Evolutionary conservation across 1,140 invertebrate species (phyloP).

Genomic region (Drosophila kepulauana): DNA sequence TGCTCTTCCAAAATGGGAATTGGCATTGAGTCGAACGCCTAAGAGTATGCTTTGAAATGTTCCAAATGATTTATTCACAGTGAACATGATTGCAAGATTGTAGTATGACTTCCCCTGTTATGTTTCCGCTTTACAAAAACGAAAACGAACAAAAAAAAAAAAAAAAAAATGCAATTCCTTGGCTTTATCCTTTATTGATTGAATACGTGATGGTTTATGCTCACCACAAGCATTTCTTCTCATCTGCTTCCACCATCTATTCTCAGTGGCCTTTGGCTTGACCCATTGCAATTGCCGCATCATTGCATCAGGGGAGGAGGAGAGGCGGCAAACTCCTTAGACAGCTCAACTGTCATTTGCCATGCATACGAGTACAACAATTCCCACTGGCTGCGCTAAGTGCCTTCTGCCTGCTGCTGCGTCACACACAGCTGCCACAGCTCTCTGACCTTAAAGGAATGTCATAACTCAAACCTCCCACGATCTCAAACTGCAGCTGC

Average conservation of each 20-base stretch:
- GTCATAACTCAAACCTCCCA: constrained; percentile 63
- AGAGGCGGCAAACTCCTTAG: constrained; percentile 47
- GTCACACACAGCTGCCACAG: constrained; percentile 58
- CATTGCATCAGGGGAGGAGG: constrained; percentile 41
- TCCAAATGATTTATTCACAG: neutral
- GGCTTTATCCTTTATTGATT: constrained; percentile 8
- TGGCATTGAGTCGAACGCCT: neutral
- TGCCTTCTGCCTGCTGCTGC: constrained; percentile 28
- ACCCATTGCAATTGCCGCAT: constrained; percentile 63
- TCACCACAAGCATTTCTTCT: neutral
- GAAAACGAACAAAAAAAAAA: neutral
- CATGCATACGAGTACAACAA: constrained; percentile 49
- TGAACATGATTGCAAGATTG: neutral
- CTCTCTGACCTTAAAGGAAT: constrained; percentile 67
- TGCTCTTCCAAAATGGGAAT: neutral
- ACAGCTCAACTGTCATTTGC: constrained; percentile 68
- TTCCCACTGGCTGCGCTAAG: constrained; percentile 33
- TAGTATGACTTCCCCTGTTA: neutral
- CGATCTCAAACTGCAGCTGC: neutral
- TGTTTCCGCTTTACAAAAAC: neutral
- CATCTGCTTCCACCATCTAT: neutral
- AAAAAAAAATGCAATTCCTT: neutral
- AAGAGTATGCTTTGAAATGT: neutral
- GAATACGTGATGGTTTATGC: constrained; percentile 3
- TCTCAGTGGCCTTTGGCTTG: constrained; percentile 41